Evolutionary conservation across 35 echinoderm and acorn worm genomes (phyloP), one percentile per base, ranked within the genome.

Genomic region (Lytechinus variegatus): DNA sequence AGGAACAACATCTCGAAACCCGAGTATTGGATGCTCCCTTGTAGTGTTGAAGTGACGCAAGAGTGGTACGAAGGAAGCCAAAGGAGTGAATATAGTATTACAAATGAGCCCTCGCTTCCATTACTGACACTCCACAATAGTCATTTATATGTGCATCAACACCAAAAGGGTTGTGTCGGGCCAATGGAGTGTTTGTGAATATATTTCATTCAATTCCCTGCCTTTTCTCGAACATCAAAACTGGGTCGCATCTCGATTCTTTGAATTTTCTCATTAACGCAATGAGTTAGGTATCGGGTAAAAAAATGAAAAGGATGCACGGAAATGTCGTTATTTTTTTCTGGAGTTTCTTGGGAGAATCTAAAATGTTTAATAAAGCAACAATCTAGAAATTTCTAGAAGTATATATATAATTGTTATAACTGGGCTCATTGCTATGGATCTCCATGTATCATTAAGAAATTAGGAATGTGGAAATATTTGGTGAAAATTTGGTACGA

Each of bases 191-290:
- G 66, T 79, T 79, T 79, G 66, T 19, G 66, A 16, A 79, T 79
- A 79, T 79, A 79, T 79, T 79, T 79, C 66, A 79, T 79, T 79
- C 66, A 79, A 79, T 79, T 79, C 66, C 66, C 66, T n/a, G 66
- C 66, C 66, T 79, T 79, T 24, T 79, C 66, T 79, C 21, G 66
- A 79, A 79, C 66, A 79, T 79, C 0, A 79, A 58, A 79, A 79
- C 66, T 79, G 66, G 66, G 66, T 79, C 66, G 66, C 66, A 79
- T 79, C 66, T n/a, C 19, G 66, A 79, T 79, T n/a, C 66, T 79
- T 79, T 24, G 16, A 79, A 79, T 79, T 10, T 16, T 7, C 66
- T 79, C 66, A 79, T 79, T 19, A 79, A 0, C 33, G 21, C 3
- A 24, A 79, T 79, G n/a, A 27, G n/a, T 79, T 24, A 79, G 66